Evolutionary conservation across 2,888 invertebrate species (phyloP).

Genomic region (Melolontha melolontha): DNA sequence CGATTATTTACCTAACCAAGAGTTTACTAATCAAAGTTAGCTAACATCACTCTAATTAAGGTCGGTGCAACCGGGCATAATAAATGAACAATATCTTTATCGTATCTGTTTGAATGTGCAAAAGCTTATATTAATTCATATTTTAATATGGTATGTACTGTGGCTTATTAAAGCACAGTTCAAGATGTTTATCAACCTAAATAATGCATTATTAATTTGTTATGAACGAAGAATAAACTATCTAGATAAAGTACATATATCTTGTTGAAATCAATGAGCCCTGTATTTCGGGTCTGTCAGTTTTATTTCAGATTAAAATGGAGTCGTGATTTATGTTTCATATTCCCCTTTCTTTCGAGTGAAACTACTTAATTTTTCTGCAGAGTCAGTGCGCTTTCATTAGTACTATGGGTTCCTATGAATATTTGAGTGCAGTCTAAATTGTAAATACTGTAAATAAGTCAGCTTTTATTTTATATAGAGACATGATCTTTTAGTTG

Average conservation of each 20-base stretch:
- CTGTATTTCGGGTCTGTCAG: conserved; percentile 11
- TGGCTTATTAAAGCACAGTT: no score
- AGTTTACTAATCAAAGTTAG: no score
- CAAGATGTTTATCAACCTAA: no score
- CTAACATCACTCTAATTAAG: no score
- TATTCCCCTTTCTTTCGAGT: background rate
- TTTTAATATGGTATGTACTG: no score
- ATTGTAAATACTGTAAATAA: conserved; percentile 1
- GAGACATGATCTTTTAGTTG: no score
- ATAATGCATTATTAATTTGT: no score
- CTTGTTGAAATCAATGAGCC: conserved; percentile 28
- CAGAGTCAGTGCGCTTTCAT: conserved; percentile 22
- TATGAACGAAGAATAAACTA: conserved; percentile 10
- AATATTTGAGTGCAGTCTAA: conserved; percentile 11
- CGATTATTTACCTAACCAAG: no score
- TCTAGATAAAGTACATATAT: conserved; percentile 19
- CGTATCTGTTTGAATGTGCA: no score
- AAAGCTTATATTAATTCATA: no score
- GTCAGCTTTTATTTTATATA: background rate
- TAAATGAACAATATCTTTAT: no score
- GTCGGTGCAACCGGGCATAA: no score
- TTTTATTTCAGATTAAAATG: conserved; percentile 33
- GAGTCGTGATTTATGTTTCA: conserved; percentile 23
- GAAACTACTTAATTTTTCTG: conserved; percentile 26
- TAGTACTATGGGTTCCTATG: background rate